These are phyloP conservation scores for Incurvaria masculella DNA, from an alignment of 2,888 invertebrate genomes.

Conservation along the genomic window DNA sequence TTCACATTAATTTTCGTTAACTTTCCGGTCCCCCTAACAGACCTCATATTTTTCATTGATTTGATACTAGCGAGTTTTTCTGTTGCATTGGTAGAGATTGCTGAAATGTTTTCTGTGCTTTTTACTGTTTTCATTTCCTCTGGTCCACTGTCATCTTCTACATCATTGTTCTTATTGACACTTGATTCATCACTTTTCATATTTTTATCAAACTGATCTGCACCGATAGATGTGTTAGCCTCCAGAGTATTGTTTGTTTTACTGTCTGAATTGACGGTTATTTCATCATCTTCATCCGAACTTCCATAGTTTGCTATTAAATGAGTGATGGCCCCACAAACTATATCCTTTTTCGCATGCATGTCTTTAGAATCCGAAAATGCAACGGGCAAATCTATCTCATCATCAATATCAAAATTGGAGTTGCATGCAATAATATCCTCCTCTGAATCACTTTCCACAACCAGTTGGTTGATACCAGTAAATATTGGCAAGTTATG, in stretches of 20 bases:
- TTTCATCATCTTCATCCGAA: conserved; percentile 39
- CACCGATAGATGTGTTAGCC: conserved; percentile 10
- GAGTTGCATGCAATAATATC: conserved; percentile 13
- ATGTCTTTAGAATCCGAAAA: conserved; percentile 7
- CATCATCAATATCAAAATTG: conserved; percentile 37
- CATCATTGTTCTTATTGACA: conserved; percentile 22
- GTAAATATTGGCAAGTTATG: conserved; percentile 29
- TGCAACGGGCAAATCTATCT: conserved; percentile 22
- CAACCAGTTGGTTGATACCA: conserved; percentile 39
- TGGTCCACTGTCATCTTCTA: conserved; percentile 51
- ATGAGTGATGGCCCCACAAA: conserved; percentile 55
- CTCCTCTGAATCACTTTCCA: conserved; percentile 23
- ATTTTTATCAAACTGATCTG: conserved; percentile 8
- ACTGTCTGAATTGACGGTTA: conserved; percentile 11
- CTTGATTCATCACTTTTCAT: background rate
- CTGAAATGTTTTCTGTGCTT: conserved; percentile 11
- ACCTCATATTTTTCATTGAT: conserved; percentile 12
- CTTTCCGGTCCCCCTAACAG: conserved; percentile 6
- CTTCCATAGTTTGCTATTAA: conserved; percentile 57
- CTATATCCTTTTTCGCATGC: conserved; percentile 20
- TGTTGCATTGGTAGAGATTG: conserved; percentile 16
- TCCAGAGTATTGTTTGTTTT: conserved; percentile 1
- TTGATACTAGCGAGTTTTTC: conserved; percentile 13
- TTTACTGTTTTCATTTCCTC: conserved; percentile 42
- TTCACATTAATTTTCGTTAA: conserved; percentile 14